Percentiles rank a stretch among this genome's conserved stretches.
phyloP scores from a whole-genome alignment of 2,113 vertebrate species.

The Anarhynchus alexandrinus region DNA sequence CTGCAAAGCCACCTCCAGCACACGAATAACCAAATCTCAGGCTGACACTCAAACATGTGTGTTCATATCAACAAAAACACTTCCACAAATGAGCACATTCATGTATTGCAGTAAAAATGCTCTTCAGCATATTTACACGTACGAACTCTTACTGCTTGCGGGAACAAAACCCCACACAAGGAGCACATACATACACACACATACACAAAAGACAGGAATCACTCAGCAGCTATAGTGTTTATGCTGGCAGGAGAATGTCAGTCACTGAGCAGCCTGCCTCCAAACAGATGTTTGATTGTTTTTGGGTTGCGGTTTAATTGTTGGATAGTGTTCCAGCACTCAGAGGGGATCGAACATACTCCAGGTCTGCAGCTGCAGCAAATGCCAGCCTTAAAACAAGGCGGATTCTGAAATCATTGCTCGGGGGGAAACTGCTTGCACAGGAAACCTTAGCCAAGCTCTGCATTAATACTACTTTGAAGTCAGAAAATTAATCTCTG shows the following conservation, averaged over 20 bases:
- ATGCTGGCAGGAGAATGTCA: conserved; percentile 76
- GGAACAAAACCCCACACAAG: not conserved
- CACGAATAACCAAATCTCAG: not conserved
- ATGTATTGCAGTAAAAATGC: not conserved
- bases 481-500: conserved; percentile 74
- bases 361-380: conserved; percentile 83
- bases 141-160: not conserved
- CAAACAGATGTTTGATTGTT: conserved; percentile 95
- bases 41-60: not conserved
- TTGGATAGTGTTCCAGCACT: conserved; percentile 84
- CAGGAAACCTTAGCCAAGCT: conserved; percentile 74
- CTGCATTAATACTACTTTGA: conserved; percentile 83
- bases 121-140: not conserved
- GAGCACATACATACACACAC: not conserved
- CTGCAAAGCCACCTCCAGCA: conserved; percentile 7
- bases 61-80: not conserved
- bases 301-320: conserved; percentile 87
- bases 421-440: conserved; percentile 71
- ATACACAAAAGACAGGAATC: conserved; percentile 51
- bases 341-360: conserved; percentile 77
- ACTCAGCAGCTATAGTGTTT: conserved; percentile 64
- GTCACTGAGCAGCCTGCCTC: conserved; percentile 76
- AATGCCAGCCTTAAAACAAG: conserved; percentile 75
- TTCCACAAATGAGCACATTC: not conserved
- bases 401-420: conserved; percentile 70